Conservation (phyloP, 2,113 vertebrate genomes). For the Sisor rabdophorus region DNA sequence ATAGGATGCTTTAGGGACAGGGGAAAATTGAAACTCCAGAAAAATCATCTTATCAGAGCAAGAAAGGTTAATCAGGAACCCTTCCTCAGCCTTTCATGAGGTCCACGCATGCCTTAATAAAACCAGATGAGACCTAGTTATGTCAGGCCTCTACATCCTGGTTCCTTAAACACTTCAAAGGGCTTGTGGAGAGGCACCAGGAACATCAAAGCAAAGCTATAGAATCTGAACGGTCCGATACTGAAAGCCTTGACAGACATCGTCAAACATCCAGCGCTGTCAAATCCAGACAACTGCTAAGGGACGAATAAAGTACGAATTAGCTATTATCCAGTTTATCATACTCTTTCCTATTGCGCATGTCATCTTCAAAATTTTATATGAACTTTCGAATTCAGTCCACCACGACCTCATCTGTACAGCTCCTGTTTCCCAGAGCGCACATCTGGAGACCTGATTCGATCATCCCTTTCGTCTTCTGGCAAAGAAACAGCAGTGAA, state of each 20-base stretch:
- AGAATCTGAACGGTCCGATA: conserved; percentile 32
- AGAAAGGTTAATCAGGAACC: background rate
- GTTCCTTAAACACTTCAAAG: conserved; percentile 71
- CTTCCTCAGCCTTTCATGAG: background rate
- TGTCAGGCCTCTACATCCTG: conserved; percentile 66
- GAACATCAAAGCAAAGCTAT: conserved; percentile 47
- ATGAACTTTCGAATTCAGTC: background rate
- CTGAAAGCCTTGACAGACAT: background rate
- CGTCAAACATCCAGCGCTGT: background rate
- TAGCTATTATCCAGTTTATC: too few relatives aligned
- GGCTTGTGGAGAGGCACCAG: conserved; percentile 24
- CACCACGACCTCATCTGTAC: conserved; percentile 28
- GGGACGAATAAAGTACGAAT: background rate
- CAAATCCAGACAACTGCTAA: background rate
- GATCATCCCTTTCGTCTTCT: conserved; percentile 37
- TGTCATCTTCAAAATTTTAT: background rate
- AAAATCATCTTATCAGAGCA: background rate
- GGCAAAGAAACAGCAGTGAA: conserved; percentile 23
- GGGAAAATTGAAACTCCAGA: background rate
- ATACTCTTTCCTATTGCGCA: background rate
- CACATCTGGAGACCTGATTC: conserved; percentile 45
- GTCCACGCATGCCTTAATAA: conserved; percentile 40
- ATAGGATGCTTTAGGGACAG: background rate
- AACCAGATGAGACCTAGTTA: conserved; percentile 65
- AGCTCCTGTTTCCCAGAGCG: conserved; percentile 30